Conservation (phyloP, 2,888 invertebrate species). For the Dicyrtomina minuta region DNA sequence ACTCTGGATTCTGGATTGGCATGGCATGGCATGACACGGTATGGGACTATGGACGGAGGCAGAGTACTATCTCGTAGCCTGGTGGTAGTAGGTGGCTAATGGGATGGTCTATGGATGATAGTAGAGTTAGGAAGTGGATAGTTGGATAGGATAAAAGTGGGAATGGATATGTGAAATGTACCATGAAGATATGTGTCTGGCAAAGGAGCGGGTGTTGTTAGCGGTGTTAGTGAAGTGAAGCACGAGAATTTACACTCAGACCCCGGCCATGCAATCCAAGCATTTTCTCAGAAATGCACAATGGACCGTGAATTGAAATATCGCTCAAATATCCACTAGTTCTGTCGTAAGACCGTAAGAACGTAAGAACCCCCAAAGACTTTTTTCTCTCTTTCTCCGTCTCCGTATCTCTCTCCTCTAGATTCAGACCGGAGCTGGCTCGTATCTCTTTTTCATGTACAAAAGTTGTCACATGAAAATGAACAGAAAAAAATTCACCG, state of each 20-base stretch:
- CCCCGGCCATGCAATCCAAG: slow-evolving; percentile 36
- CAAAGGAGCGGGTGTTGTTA: slow-evolving; percentile 37
- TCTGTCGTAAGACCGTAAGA: slow-evolving; percentile 4
- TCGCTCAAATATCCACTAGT: slow-evolving; percentile 36
- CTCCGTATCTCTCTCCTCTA: background rate
- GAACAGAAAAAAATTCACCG: slow-evolving; percentile 13
- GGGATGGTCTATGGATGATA: slow-evolving; percentile 33
- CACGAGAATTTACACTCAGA: slow-evolving; percentile 37
- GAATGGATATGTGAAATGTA: slow-evolving; percentile 39
- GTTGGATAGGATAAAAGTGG: slow-evolving; percentile 17
- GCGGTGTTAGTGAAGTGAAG: slow-evolving; percentile 43
- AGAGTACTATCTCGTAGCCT: no score
- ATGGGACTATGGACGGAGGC: no score
- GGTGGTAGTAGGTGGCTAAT: slow-evolving; percentile 35
- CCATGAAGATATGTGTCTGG: slow-evolving; percentile 40
- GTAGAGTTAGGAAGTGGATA: slow-evolving; percentile 30
- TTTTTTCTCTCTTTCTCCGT: slow-evolving; percentile 5
- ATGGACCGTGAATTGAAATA: slow-evolving; percentile 44
- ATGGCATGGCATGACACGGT: no score
- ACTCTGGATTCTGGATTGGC: no score
- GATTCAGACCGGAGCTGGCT: slow-evolving; percentile 2
- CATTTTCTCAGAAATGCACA: slow-evolving; percentile 42
- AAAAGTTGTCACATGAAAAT: slow-evolving; percentile 31
- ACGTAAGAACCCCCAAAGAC: background rate
- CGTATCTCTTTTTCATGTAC: slow-evolving; percentile 36